Base-by-base conservation (phyloP, 2,113 vertebrate genomes). In the Junco hyemalis region DNA sequence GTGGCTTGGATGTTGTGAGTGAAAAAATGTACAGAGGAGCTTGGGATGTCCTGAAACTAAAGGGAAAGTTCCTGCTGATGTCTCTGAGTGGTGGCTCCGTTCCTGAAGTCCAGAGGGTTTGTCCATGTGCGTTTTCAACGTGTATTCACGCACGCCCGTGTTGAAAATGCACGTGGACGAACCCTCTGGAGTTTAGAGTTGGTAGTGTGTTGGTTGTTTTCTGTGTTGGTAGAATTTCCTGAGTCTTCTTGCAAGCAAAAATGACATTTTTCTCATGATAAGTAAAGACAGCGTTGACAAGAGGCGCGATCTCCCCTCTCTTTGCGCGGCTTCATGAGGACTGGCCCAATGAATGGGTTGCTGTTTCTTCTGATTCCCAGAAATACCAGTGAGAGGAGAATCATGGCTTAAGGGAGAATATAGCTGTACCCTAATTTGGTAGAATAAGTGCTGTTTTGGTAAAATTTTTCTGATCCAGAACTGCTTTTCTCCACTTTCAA, bases 61-160 rank as follows among this genome's bases (percentile, higher is more conserved):
- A n/a, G 59, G 35, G 48, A 74, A 86, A 20, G 8, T 42, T 82
- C 63, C 29, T 2, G 3, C 26, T 6, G 24, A 9, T 31, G 19
- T 33, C 50, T 56, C 40, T 20, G 31, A 40, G 57, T 0, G 0
- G 23, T 33, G 35, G 36, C 28, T n/a, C 29, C 0, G 0, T 44
- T 50, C 44, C 38, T 50, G 10, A 76, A 54, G 11, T 57, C 47
- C 2, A 17, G 22, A 71, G 66, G 23, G 40, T 50, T 87, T 85
- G 35, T 63, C 60, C 31, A 2, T 2, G 11, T 38, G 25, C 2
- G 0, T 69, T 89, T 64, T 56, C 60, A 36, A 3, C 0, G 22
- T 5, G 8, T 56, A n/a, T n/a, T 56, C 54, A 35, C 14, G 2
- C 54, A 56, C 1, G 2, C 13, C 5, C 31, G 1, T 2, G 5